Base-by-base conservation (phyloP, 2,113 vertebrate genomes). In the Grammomys dolichurus region DNA sequence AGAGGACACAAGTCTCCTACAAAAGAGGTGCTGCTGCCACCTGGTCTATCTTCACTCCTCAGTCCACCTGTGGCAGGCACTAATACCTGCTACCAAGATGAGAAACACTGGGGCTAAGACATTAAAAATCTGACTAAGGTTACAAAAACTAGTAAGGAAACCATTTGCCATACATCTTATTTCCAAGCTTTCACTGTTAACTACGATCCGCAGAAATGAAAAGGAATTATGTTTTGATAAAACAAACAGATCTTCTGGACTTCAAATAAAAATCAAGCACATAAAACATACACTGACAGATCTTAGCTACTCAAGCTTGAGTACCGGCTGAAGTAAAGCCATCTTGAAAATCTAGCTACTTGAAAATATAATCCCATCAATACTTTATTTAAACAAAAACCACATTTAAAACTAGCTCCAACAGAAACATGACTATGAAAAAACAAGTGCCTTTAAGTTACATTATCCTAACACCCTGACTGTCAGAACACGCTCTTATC, bases 391-490 rank as follows among this genome's bases (percentile, higher is more conserved):
- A 17, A 95, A 85, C 31, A 67, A 60, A 94, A 96, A 77, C 43
- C 33, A 92, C 40, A 93, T 20, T 82, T 48, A 75, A 95, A 92
- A 28, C 7, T 46, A 81, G 58, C 54, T 77, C n/a, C 73, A 90
- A 92, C 13, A 96, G 67, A 96, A 95, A 92, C 78, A 76, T 1
- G 78, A 89, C 81, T 36, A 33, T 63, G 43, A 92, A 95, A 93
- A 88, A 43, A 10, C 24, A 67, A 86, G 7, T 43, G 40, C 24
- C 40, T 85, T 87, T 70, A 51, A 54, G 51, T 26, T 36, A 51
- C 9, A 3, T 22, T n/a, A 56, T 78, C 92, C 86, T 26, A 95
- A 69, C 46, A 77, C 58, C 78, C 36, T 93, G n/a, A 95, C 81
- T 80, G 20, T 43, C 46, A 73, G 31, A 87, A 58, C 31, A 81